phyloP scores from a whole-genome alignment of 2,888 invertebrate genomes.

The Polyommatus iphigenia region DNA sequence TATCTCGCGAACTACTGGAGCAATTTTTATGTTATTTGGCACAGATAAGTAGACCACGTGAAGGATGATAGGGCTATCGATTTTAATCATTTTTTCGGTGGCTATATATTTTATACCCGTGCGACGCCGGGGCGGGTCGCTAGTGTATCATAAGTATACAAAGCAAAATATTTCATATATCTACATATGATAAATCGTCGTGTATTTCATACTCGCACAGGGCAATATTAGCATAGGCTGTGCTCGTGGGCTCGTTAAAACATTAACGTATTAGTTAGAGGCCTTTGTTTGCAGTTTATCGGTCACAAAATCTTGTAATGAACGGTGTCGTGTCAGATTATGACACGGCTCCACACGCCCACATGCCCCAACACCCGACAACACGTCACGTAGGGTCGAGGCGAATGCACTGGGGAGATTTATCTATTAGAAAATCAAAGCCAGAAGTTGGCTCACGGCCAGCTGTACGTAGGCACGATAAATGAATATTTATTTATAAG shows the following conservation, averaged over 20 bases:
- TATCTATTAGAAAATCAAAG: slow-evolving; percentile 62
- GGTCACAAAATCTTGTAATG: slow-evolving; percentile 15
- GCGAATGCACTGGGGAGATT: slow-evolving; percentile 48
- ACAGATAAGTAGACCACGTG: too few species aligned
- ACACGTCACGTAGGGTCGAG: slow-evolving; percentile 31
- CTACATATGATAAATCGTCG: neutral
- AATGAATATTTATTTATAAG: slow-evolving; percentile 12
- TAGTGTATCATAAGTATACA: too few species aligned
- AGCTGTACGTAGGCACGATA: slow-evolving; percentile 27
- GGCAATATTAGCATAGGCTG: neutral
- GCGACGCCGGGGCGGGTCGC: too few species aligned
- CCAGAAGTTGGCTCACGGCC: slow-evolving; percentile 52
- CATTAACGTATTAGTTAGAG: slow-evolving; percentile 1
- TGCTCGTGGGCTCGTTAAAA: neutral
- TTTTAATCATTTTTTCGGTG: too few species aligned
- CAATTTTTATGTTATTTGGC: too few species aligned
- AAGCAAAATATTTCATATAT: neutral
- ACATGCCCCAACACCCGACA: neutral
- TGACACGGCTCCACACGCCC: slow-evolving; percentile 2
- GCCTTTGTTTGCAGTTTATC: slow-evolving; percentile 18
- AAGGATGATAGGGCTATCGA: too few species aligned
- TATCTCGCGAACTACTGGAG: too few species aligned
- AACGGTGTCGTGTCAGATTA: slow-evolving; percentile 21
- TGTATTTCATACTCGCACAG: neutral
- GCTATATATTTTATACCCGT: too few species aligned